Base-by-base conservation (phyloP, 2,797 vertebrate species). In the Alfaro cultratus region DNA sequence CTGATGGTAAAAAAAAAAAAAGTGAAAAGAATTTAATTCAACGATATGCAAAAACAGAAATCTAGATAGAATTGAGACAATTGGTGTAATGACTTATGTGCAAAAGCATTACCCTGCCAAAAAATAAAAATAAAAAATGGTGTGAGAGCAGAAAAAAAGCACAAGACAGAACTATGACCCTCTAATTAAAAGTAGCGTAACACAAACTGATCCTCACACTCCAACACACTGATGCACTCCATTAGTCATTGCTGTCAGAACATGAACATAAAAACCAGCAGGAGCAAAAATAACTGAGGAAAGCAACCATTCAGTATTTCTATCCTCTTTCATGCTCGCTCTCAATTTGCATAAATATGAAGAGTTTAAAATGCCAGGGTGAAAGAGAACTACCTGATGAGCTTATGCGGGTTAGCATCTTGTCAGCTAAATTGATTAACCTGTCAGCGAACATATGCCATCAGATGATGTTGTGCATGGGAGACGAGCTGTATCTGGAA, bases 381-480 rank as follows among this genome's bases (percentile, higher is more conserved):
- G 83, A 92, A 93, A 94, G 94, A 86, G 91, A 86, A 86, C 79
- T 84, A 87, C 83, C 89, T 90, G 88, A 92, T 89, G 87, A 89
- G 91, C 88, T 91, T 85, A 80, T 88, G 80, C 46, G 29, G 90
- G 84, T 87, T 83, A 90, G 84, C 82, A 41, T 82, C n/a, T 74
- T 92, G 92, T 90, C 85, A 88, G 90, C 92, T 87, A 92, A 83
- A 83, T 94, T 93, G 93, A 94, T 94, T 92, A 91, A 82, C 75
- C 83, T 86, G 88, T 83, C 85, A 81, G 84, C 8, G 60, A 72
- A 74, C 1, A 0, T 53, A 0, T 53, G 75, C 70, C 83, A 70
- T 77, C 43, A 29, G 76, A 87, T 12, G 16, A 83, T 83, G 80
- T 88, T 41, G 73, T 76, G 47, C 29, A 41, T 45, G 70, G 1